phyloP scores from a whole-genome alignment of 2,113 vertebrate species.

The Ginglymostoma cirratum region DNA sequence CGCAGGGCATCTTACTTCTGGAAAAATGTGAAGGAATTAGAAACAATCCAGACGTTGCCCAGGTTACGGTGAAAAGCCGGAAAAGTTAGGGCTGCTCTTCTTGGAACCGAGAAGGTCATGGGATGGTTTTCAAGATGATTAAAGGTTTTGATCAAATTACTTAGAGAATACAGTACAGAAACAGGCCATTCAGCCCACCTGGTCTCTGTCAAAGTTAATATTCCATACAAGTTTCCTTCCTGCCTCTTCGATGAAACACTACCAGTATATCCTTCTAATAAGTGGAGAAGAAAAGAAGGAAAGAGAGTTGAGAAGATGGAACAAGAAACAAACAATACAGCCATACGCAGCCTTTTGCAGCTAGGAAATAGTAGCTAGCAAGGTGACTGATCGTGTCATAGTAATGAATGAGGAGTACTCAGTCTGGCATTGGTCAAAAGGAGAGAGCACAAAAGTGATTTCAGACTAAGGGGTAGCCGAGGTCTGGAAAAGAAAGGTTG shows the following conservation, averaged over 20 bases:
- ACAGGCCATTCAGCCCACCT: neutral
- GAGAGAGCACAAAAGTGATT: neutral
- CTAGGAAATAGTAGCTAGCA: neutral
- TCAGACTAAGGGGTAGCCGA: neutral
- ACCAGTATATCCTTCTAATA: neutral
- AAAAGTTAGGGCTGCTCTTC: neutral
- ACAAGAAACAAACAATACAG: neutral
- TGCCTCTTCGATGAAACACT: neutral
- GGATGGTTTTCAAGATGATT: neutral
- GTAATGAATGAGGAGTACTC: neutral
- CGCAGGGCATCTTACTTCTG: neutral
- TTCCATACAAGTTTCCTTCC: neutral
- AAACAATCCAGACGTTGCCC: neutral
- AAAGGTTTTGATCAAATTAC: neutral
- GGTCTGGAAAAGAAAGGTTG: neutral
- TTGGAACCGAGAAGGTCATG: neutral
- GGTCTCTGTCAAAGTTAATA: neutral
- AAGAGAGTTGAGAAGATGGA: neutral
- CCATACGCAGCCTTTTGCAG: neutral
- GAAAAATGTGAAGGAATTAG: neutral
- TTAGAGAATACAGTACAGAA: neutral
- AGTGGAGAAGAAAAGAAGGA: neutral
- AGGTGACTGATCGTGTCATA: neutral
- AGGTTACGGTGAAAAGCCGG: neutral
- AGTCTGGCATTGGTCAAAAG: neutral